phyloP scores from a whole-genome alignment of 2,113 vertebrate genomes.

The Xiphias gladius region DNA sequence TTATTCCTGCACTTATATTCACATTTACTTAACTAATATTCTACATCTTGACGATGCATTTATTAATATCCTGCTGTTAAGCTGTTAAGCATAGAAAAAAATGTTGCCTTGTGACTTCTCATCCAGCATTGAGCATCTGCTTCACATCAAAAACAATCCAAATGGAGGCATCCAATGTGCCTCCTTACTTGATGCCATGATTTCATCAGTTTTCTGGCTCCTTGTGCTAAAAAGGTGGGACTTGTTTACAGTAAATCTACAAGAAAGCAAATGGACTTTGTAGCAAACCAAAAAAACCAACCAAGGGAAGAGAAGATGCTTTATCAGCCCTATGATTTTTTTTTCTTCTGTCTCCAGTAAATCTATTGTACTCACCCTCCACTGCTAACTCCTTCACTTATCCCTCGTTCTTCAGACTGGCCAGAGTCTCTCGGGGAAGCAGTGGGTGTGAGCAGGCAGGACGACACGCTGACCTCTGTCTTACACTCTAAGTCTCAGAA shows the following conservation, averaged over 20 bases:
- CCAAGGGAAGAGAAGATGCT: background rate
- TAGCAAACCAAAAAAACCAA: background rate
- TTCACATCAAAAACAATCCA: background rate
- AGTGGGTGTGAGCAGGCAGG: conserved; percentile 85
- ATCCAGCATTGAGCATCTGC: background rate
- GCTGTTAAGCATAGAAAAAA: background rate
- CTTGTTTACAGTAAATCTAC: background rate
- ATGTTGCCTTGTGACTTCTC: background rate
- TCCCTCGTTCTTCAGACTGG: conserved; percentile 75
- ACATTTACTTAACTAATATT: background rate
- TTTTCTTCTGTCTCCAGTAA: background rate
- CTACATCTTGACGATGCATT: background rate
- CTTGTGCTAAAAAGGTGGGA: too few relatives aligned
- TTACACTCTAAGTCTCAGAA: conserved; percentile 67
- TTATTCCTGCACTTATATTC: background rate
- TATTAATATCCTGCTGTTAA: background rate
- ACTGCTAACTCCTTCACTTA: conserved; percentile 74
- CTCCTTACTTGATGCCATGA: background rate
- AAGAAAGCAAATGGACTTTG: background rate
- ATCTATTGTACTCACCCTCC: conserved; percentile 74
- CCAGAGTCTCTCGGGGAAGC: conserved; percentile 80
- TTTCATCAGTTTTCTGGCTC: background rate
- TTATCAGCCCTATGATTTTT: background rate
- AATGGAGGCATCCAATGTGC: too few relatives aligned
- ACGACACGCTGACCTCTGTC: conserved; percentile 79